Percentiles rank a stretch among this genome's conserved stretches.
These are phyloP conservation scores for Anneissia japonica DNA, from an alignment of 35 echinoderm and acorn worm genomes.

Conservation along the genomic window DNA sequence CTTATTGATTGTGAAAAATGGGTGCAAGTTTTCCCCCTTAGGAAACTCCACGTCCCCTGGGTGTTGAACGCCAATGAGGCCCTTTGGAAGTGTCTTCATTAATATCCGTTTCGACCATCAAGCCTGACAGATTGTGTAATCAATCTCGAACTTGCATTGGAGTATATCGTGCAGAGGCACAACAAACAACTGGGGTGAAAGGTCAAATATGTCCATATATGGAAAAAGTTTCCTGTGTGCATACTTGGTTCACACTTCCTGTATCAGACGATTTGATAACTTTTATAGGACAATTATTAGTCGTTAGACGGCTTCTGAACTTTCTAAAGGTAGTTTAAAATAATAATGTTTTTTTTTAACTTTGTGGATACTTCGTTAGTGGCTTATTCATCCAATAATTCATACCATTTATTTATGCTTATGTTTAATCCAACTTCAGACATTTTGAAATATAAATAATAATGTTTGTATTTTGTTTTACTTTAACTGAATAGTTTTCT, in stretches of 20 bases:
- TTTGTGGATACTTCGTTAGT: too few relatives aligned
- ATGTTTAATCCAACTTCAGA: too few relatives aligned
- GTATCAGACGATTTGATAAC: not conserved
- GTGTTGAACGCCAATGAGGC: not conserved
- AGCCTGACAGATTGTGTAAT: not conserved
- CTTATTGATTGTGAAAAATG: conserved; percentile 1
- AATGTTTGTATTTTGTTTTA: too few relatives aligned
- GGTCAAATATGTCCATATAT: not conserved
- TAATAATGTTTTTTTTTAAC: too few relatives aligned
- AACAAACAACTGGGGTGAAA: not conserved
- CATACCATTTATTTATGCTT: too few relatives aligned
- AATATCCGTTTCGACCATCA: not conserved
- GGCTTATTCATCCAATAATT: too few relatives aligned
- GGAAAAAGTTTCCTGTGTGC: not conserved
- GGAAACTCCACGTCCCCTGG: not conserved
- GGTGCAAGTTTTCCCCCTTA: not conserved
- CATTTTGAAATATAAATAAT: too few relatives aligned
- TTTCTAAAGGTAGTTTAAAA: too few relatives aligned
- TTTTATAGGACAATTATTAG: not conserved
- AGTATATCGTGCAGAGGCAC: not conserved
- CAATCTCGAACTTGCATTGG: not conserved
- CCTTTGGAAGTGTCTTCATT: not conserved
- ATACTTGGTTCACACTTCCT: not conserved
- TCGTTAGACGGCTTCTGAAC: too few relatives aligned
- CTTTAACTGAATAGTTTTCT: too few relatives aligned